Evolutionary conservation across 2,888 invertebrate species (phyloP), one percentile per base, ranked within the genome.

Genomic region (Lasioglossum villosulum): DNA sequence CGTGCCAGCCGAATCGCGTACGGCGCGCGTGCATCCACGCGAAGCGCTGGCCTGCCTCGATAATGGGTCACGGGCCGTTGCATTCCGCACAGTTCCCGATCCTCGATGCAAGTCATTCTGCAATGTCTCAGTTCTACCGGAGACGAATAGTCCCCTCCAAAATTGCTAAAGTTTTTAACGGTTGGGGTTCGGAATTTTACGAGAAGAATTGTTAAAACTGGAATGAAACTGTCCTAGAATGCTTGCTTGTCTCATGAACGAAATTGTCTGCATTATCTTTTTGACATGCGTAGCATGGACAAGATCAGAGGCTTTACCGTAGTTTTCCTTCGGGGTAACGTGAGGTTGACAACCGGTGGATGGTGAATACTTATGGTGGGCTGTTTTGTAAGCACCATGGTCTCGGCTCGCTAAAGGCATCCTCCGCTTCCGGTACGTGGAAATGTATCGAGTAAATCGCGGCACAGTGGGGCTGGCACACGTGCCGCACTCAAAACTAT

Each of bases 401-500:
- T 14, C 45, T 30, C 42, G 42, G 30, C 48, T 48, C 34, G 34
- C 19, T 1, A 34, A 30, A 48, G 30, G 72, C 48, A n/a, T 39
- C 39, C 48, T 48, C 19, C 72, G 48, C 27, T 73, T 73, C 72
- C 72, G 72, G 72, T 73, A 48, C 27, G 23, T 48, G 48, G 72
- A 48, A 73, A 73, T 48, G 30, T 73, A 30, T 68, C 59, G 27
- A 37, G 76, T 10, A 19, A 39, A 42, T 39, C 66, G 30, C 39
- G 73, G 66, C 52, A 59, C 63, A 52, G 52, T n/a, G 10, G 10
- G 52, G 30, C 74, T 66, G 63, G 45, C 34, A 37, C 63, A 48
- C 52, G 68, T 63, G 59, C 80, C 75, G 72, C 71, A 78, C 73
- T 71, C 63, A 34, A 63, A 63, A 84, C 89, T 90, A 90, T 90